These are phyloP conservation scores for Diloba caeruleocephala DNA, from an alignment of 2,888 invertebrate genomes.

Conservation along the genomic window DNA sequence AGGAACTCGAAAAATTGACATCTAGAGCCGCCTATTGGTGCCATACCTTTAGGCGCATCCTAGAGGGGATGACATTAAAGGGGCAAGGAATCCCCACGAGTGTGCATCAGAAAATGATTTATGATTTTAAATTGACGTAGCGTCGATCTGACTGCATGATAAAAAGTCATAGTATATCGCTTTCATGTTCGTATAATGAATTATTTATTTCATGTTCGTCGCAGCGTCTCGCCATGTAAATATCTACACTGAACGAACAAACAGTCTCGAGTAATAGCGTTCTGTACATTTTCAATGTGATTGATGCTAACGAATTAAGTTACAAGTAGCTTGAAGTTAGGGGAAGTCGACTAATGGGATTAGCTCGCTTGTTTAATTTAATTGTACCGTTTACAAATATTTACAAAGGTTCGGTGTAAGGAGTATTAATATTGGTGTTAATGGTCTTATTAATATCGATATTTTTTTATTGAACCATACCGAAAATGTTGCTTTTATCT, in stretches of 20 bases:
- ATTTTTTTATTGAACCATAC: neutral
- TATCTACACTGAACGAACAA: conserved; percentile 37
- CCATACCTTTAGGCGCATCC: no score
- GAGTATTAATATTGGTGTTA: neutral
- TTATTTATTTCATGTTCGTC: conserved; percentile 37
- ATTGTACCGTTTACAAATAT: conserved; percentile 34
- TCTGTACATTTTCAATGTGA: conserved; percentile 29
- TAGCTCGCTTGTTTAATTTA: conserved; percentile 46
- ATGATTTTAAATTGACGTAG: conserved; percentile 15
- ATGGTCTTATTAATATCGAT: no score
- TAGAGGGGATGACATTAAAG: no score
- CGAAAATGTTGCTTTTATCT: no score
- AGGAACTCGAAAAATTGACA: no score
- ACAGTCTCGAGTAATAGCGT: conserved; percentile 22
- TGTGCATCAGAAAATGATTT: no score
- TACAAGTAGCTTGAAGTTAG: conserved; percentile 35
- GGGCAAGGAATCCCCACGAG: no score
- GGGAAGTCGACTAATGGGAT: conserved; percentile 42
- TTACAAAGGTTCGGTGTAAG: conserved; percentile 17
- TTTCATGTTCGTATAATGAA: conserved; percentile 40
- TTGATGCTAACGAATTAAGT: conserved; percentile 50
- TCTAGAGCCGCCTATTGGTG: no score
- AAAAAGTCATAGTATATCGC: conserved; percentile 25
- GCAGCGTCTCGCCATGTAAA: conserved; percentile 41
- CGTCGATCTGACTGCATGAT: conserved; percentile 19